Conservation (phyloP, 2,888 invertebrate genomes). For the Ennomos fuscantarius region DNA sequence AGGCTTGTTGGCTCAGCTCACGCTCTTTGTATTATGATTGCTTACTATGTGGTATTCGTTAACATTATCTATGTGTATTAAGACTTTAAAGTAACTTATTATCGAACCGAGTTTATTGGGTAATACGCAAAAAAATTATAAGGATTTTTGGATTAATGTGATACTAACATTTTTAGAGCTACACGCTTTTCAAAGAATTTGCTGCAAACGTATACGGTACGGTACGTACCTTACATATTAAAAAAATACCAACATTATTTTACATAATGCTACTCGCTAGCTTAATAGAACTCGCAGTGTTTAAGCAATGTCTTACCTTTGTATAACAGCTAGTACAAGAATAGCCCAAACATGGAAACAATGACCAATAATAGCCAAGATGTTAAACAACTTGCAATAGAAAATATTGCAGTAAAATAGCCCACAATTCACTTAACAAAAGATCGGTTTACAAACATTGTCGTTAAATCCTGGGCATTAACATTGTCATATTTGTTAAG, state of each 20-base stretch:
- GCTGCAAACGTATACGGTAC: too few relatives aligned
- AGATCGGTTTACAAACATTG: conserved; percentile 31
- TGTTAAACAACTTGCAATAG: conserved; percentile 4
- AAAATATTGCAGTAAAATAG: conserved; percentile 12
- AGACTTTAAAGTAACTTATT: too few relatives aligned
- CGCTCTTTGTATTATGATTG: background rate
- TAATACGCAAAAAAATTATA: too few relatives aligned
- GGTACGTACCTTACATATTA: too few relatives aligned
- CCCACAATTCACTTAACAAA: conserved; percentile 24
- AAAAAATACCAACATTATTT: too few relatives aligned
- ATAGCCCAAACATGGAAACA: background rate
- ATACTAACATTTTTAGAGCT: too few relatives aligned
- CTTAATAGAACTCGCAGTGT: background rate
- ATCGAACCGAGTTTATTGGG: too few relatives aligned
- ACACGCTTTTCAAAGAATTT: too few relatives aligned
- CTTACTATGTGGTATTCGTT: too few relatives aligned
- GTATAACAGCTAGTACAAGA: conserved; percentile 2
- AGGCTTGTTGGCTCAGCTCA: conserved; percentile 6
- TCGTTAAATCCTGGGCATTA: conserved; percentile 32
- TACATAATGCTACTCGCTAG: too few relatives aligned
- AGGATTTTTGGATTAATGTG: too few relatives aligned
- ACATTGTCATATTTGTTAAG: conserved; percentile 38
- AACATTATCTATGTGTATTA: too few relatives aligned
- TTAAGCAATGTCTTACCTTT: background rate
- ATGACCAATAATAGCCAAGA: conserved; percentile 6